These are phyloP conservation scores for Hybognathus amarus DNA, from an alignment of 2,797 vertebrate species.

Conservation along the genomic window DNA sequence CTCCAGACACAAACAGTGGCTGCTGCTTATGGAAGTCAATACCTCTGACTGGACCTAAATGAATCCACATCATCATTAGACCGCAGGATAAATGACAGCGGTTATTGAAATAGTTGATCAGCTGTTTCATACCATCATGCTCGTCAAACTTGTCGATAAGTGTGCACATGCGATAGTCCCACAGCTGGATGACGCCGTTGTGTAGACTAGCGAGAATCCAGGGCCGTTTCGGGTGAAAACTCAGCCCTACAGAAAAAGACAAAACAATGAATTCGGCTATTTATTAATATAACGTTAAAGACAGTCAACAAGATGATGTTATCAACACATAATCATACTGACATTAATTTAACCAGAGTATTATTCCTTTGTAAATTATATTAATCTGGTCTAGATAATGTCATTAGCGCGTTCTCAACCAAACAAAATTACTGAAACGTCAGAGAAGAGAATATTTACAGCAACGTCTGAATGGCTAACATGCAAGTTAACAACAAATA, in stretches of 20 bases:
- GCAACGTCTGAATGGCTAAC: neutral
- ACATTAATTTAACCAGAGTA: neutral
- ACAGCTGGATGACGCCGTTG: slow-evolving; percentile 96
- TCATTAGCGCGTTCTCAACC: neutral
- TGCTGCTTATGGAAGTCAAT: slow-evolving; percentile 99
- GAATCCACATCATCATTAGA: slow-evolving; percentile 40
- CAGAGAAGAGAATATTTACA: neutral
- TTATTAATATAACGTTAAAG: neutral
- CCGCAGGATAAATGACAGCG: neutral
- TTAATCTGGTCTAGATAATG: neutral
- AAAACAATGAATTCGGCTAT: too few species aligned
- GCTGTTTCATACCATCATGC: slow-evolving; percentile 85
- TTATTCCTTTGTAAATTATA: neutral
- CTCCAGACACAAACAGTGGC: slow-evolving; percentile 95
- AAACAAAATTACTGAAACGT: neutral
- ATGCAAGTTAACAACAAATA: neutral
- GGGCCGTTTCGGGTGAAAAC: slow-evolving; percentile 94
- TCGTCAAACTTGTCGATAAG: slow-evolving; percentile 98
- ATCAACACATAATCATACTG: neutral
- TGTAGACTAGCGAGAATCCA: slow-evolving; percentile 97
- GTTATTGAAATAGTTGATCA: neutral
- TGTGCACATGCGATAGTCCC: slow-evolving; percentile 98
- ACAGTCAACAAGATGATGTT: neutral
- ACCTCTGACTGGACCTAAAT: slow-evolving; percentile 90
- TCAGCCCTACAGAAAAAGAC: slow-evolving; percentile 80